Base-by-base conservation (phyloP, 2,888 invertebrate genomes). In the Epinotia demarniana region DNA sequence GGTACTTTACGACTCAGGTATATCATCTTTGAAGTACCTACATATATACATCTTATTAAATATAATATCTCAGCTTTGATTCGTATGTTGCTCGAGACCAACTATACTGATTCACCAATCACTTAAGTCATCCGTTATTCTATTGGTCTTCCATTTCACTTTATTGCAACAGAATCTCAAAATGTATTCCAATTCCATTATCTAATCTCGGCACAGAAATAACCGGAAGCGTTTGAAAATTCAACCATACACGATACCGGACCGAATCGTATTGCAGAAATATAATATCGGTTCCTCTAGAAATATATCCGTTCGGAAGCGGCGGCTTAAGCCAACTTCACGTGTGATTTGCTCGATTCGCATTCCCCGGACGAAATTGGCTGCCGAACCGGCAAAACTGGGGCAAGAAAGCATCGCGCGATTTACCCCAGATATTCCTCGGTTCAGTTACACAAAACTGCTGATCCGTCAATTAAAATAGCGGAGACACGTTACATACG, bases 381-480 rank as follows among this genome's bases (percentile, higher is more conserved):
- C 88, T 89, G 89, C 86, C 89, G 92, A 92, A 91, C 92, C 91
- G 88, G 85, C 87, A 89, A 90, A 92, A 90, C 89, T 93, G 81
- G 92, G 92, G 81, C 92, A 92, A 87, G 89, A 89, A 88, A 88
- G 79, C 85, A 88, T 85, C 85, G 86, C 84, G 86, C 81, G 85
- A 89, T 88, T 88, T 83, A 83, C 82, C 85, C 82, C 79, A 81
- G 78, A 84, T 83, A 84, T 83, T 80, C 77, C 77, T 63, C 76
- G 49, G 60, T 66, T 77, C 76, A 68, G 49, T 68, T 61, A 61
- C 60, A 64, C 57, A 66, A 75, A 66, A 64, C 64, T 64, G 64
- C 61, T 71, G 58, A 70, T 61, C 58, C 64, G 57, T 74, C 74
- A 70, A 70, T 74, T 70, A 74, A 69, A 74, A 70, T 70, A 58